Base-by-base conservation (phyloP, 2,888 invertebrate species). In the Aspidiotus rigidus region DNA sequence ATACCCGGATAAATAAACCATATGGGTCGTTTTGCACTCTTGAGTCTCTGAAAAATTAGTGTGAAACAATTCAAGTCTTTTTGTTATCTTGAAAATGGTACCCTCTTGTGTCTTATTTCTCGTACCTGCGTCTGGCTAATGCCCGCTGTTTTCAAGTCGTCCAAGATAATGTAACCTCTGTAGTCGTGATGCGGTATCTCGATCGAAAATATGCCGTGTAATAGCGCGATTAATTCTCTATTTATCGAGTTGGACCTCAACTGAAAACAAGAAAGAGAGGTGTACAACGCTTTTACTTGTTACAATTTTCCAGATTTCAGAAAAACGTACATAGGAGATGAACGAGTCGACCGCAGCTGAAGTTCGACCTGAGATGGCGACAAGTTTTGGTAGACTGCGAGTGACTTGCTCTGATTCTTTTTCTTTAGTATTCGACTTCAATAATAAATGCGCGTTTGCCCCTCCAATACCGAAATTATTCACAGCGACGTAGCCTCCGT, bases 1-100 rank as follows among this genome's bases (percentile, higher is more conserved):
- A 89, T 88, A 55, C 88, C 88, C 69, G 87, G 84, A 79, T 85
- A 87, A 28, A 87, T 81, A 75, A 83, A 87, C 86, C 87, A 89
- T 49, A 81, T 74, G 61, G 85, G 85, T 7, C 80, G 75, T 69
- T 71, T 72, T 15, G 11, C 16, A 11, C 16, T 10, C 16, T 69
- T 44, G 5, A 66, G n/a, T 57, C 15, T 40, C 64, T 66, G 64
- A 8, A 64, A 39, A 64, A 9, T 6, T 13, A 55, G 55, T 54
- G n/a, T 11, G 8, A 62, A 62, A 10, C 17, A n/a, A 2, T 13
- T 63, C 15, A 39, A 53, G 13, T 8, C 28, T 62, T 17, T 6
- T 54, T 28, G 3, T 39, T 54, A 39, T 54, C n/a, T 16, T 7
- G 39, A 28, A 17, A 17, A n/a, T 39, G 10, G 9, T 17, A 17